Percentiles rank a stretch among this genome's conserved stretches.
These are phyloP conservation scores for Ptychoptera albimana DNA, from an alignment of 2,888 invertebrate genomes.

Conservation along the genomic window DNA sequence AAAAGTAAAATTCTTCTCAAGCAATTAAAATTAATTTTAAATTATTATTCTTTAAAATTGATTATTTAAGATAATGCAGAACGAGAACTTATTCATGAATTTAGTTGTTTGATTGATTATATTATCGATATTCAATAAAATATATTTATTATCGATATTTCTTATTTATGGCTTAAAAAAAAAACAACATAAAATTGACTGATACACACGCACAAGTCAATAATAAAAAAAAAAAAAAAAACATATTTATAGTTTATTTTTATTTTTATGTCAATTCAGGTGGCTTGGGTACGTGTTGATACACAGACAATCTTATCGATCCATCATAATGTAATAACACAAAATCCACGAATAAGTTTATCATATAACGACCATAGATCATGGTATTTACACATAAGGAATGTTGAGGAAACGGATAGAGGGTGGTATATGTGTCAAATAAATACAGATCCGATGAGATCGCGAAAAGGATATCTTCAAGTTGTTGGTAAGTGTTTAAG, in stretches of 20 bases:
- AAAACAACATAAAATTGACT: too few species aligned
- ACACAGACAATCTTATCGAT: conserved; percentile 76
- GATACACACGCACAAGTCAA: too few species aligned
- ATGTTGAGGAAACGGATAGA: conserved; percentile 62
- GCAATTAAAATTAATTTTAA: too few species aligned
- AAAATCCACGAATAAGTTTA: conserved; percentile 65
- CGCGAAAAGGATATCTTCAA: conserved; percentile 65
- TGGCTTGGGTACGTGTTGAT: conserved; percentile 79
- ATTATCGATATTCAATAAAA: too few species aligned
- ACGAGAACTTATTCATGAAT: too few species aligned
- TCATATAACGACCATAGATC: conserved; percentile 70
- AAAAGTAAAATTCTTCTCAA: too few species aligned
- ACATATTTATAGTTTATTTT: background rate
- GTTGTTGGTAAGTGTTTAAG: conserved; percentile 52
- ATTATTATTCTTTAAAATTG: too few species aligned
- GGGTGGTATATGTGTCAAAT: conserved; percentile 80
- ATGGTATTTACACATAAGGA: conserved; percentile 70
- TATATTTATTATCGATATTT: too few species aligned
- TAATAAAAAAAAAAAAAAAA: background rate
- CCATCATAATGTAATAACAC: conserved; percentile 72
- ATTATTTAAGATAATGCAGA: too few species aligned
- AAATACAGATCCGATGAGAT: conserved; percentile 74
- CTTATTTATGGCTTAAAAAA: too few species aligned
- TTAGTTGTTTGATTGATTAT: too few species aligned
- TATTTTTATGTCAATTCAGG: conserved; percentile 35